Conservation (phyloP, 2,888 invertebrate genomes). For the Pammene aurita region DNA sequence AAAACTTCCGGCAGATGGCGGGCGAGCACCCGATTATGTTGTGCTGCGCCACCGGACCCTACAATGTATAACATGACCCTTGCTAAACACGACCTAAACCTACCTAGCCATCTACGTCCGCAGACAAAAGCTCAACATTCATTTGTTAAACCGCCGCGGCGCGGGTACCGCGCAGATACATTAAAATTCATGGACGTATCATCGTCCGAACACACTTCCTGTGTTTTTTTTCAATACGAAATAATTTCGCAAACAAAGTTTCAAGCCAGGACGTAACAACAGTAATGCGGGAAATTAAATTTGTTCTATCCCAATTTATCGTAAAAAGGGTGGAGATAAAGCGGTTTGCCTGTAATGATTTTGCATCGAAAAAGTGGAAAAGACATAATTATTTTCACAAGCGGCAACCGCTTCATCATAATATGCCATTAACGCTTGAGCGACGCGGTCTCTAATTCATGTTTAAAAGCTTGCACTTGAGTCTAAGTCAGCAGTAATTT, state of each 20-base stretch:
- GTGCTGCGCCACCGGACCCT: conserved; percentile 47
- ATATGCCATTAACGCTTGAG: conserved; percentile 79
- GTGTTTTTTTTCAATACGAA: conserved; percentile 34
- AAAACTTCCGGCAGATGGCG: conserved; percentile 81
- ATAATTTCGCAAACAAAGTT: conserved; percentile 36
- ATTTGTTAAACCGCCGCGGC: conserved; percentile 39
- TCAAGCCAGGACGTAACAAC: conserved; percentile 28
- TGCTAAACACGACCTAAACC: conserved; percentile 19
- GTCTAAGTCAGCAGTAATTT: conserved; percentile 81
- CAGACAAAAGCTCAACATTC: conserved; percentile 42
- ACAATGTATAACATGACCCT: conserved; percentile 42
- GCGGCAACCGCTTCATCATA: conserved; percentile 76
- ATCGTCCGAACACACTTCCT: conserved; percentile 38
- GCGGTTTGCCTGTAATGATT: conserved; percentile 33
- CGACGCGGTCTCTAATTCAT: conserved; percentile 77
- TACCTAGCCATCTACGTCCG: conserved; percentile 19
- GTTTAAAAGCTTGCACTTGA: conserved; percentile 83
- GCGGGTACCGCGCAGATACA: conserved; percentile 33
- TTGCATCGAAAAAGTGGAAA: conserved; percentile 55
- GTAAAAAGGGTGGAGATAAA: conserved; percentile 30
- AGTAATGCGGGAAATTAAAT: conserved; percentile 38
- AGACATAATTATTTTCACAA: conserved; percentile 71
- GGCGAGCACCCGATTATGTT: conserved; percentile 70
- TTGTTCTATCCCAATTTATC: conserved; percentile 28
- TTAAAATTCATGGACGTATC: conserved; percentile 42